Evolutionary conservation across 2,888 invertebrate species (phyloP).

Genomic region (Diaprepes abbreviatus): DNA sequence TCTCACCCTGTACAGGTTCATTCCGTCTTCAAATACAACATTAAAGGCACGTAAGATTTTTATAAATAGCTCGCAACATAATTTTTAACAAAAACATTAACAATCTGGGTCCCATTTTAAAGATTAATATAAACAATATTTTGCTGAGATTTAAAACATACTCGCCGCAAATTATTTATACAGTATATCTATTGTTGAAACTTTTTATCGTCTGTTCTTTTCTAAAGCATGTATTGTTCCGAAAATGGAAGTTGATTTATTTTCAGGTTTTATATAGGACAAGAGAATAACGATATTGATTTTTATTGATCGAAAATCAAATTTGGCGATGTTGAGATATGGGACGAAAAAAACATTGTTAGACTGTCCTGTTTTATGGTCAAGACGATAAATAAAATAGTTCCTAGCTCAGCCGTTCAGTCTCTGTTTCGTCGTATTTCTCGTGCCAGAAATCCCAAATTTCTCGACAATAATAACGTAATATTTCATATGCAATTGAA

Average conservation of each 20-base stretch:
- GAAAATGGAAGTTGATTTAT: background rate
- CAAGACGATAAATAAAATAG: no score
- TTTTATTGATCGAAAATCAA: no score
- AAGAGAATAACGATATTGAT: no score
- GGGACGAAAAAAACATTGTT: no score
- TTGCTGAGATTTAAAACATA: conserved; percentile 30
- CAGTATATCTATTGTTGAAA: background rate
- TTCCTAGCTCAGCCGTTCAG: no score
- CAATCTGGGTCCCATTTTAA: conserved; percentile 27
- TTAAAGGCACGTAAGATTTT: conserved; percentile 27
- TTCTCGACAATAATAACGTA: no score
- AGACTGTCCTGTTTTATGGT: no score
- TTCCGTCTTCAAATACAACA: background rate
- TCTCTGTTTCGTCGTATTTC: no score
- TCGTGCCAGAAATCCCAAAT: no score
- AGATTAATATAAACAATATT: conserved; percentile 19
- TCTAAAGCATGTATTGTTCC: background rate
- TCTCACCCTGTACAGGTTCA: background rate
- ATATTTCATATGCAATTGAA: no score
- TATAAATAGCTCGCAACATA: conserved; percentile 26
- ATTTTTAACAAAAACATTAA: conserved; percentile 27
- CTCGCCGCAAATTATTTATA: conserved; percentile 13
- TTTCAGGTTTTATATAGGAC: background rate
- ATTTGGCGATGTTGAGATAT: no score
- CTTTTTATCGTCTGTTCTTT: background rate